phyloP scores from a whole-genome alignment of 2,888 invertebrate genomes.

The Torymus aiolomorphi region DNA sequence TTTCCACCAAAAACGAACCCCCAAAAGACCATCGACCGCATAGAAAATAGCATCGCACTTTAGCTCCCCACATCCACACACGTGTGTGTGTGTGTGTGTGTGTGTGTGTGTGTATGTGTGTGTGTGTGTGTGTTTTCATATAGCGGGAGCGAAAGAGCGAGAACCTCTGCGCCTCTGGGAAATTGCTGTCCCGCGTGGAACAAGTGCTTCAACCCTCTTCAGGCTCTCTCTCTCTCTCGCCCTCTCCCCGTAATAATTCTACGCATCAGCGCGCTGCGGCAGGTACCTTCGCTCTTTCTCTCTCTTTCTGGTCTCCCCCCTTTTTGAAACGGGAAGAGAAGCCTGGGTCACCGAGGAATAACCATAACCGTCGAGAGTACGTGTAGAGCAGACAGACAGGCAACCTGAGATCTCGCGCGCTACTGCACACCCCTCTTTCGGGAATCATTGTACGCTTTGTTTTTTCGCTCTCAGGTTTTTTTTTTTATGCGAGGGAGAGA shows the following conservation, averaged over 20 bases:
- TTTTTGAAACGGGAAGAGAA: slow-evolving; percentile 4
- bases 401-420: slow-evolving; percentile 14
- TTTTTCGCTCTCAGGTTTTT: too few relatives aligned
- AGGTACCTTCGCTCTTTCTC: slow-evolving; percentile 44
- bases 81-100: background rate
- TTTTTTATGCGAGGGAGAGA: too few relatives aligned
- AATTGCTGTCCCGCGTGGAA: slow-evolving; percentile 62
- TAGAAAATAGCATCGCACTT: too few relatives aligned
- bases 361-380: background rate
- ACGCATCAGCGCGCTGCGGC: slow-evolving; percentile 54
- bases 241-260: slow-evolving; percentile 57
- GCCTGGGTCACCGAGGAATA: too few relatives aligned
- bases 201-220: slow-evolving; percentile 66
- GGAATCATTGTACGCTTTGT: slow-evolving; percentile 18
- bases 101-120: background rate
- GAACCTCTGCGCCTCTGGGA: slow-evolving; percentile 61
- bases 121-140: slow-evolving; percentile 1
- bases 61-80: too few relatives aligned
- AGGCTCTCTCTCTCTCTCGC: slow-evolving; percentile 37
- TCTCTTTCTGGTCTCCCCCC: slow-evolving; percentile 17
- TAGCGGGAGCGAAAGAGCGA: slow-evolving; percentile 12
- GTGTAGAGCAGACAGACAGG: background rate
- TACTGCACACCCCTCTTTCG: background rate
- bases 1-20: too few relatives aligned
- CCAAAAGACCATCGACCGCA: too few relatives aligned